These are phyloP conservation scores for Dasyornis broadbenti DNA, from an alignment of 2,113 vertebrate species.

Conservation along the genomic window DNA sequence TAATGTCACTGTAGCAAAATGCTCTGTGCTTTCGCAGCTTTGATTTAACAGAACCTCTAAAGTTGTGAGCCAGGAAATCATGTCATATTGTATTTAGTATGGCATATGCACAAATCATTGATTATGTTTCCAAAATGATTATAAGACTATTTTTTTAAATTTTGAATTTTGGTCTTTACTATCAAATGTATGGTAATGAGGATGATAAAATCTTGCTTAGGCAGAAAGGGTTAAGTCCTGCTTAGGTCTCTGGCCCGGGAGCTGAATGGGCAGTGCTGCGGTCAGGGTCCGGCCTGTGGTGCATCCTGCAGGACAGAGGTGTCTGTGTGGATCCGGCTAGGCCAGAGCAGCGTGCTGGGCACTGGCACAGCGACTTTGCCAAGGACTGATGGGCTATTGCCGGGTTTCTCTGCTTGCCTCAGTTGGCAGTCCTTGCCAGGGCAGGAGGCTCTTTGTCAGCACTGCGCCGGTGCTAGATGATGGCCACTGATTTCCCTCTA, in stretches of 20 bases:
- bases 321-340: fast-evolving
- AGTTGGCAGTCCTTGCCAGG: too few relatives aligned
- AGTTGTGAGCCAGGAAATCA: neutral
- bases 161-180: neutral
- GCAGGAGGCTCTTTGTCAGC: neutral
- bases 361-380: neutral
- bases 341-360: neutral
- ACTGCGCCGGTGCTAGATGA: neutral
- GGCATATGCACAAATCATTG: neutral
- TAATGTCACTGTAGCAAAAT: neutral
- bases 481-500: neutral
- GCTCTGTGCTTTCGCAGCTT: neutral
- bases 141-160: neutral
- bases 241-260: fast-evolving
- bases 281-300: fast-evolving
- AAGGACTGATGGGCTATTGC: too few relatives aligned
- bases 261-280: fast-evolving
- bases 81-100: fast-evolving
- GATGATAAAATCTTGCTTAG: neutral
- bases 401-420: neutral
- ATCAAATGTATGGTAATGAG: neutral
- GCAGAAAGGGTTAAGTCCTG: too few relatives aligned
- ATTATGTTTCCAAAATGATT: neutral
- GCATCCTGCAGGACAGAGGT: fast-evolving
- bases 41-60: neutral